A percentile compares a stretch with the other conserved stretches of the same genome.
Evolutionary conservation across 1,140 invertebrate genomes (phyloP).

Genomic region (Nasonia longicornis): DNA sequence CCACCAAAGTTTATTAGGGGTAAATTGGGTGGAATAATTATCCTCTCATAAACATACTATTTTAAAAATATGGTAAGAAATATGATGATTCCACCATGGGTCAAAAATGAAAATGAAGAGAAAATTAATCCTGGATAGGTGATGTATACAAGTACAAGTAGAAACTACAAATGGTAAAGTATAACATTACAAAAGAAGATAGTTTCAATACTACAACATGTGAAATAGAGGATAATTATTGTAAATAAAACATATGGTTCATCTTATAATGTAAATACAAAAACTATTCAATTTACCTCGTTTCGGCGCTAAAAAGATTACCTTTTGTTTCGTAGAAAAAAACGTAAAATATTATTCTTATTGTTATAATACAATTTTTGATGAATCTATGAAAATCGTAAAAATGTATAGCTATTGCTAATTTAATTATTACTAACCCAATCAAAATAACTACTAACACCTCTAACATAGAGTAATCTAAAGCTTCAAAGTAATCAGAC

Average conservation of each 20-base stretch:
- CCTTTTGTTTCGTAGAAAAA: background rate
- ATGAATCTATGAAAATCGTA: background rate
- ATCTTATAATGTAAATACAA: too few relatives aligned
- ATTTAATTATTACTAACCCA: background rate
- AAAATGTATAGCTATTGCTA: too few relatives aligned
- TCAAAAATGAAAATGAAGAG: too few relatives aligned
- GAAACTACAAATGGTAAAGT: too few relatives aligned
- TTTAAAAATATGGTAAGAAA: too few relatives aligned
- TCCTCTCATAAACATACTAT: background rate
- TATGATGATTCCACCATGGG: too few relatives aligned
- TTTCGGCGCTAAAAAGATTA: background rate
- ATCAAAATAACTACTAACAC: conserved; percentile 7
- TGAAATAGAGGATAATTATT: too few relatives aligned
- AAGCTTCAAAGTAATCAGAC: background rate
- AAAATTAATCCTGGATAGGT: too few relatives aligned
- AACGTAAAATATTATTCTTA: background rate
- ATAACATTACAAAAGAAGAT: too few relatives aligned
- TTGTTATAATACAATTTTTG: background rate
- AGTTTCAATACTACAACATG: too few relatives aligned
- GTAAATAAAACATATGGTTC: too few relatives aligned
- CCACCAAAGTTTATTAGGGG: background rate
- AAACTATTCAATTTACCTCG: background rate
- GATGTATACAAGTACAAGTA: too few relatives aligned
- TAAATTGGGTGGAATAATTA: conserved; percentile 2
- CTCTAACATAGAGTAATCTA: background rate